Conservation (phyloP, 2,797 vertebrate species). For the Galagoides demidoff region DNA sequence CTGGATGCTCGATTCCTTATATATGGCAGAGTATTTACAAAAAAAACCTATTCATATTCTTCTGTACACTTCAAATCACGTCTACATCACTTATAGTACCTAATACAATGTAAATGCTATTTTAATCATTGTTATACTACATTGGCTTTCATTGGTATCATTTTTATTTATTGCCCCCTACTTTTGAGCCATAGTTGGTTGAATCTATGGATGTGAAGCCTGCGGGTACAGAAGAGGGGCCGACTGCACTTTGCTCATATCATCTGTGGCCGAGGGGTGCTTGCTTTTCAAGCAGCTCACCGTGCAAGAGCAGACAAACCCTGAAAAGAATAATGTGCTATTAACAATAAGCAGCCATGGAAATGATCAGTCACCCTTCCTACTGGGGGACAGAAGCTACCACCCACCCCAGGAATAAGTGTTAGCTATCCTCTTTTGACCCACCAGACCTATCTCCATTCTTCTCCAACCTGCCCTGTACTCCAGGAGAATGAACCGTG, state of each 20-base stretch:
- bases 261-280: not conserved
- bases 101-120: not conserved
- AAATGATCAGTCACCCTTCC: not conserved
- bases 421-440: not conserved
- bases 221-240: not conserved
- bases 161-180: not conserved
- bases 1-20: not conserved
- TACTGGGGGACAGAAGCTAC: not conserved
- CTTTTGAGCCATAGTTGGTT: not conserved
- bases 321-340: not conserved
- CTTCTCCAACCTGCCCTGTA: not conserved
- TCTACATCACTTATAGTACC: not conserved
- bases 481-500: not conserved
- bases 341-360: not conserved
- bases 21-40: not conserved
- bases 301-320: not conserved
- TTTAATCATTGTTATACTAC: not conserved
- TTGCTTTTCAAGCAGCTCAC: not conserved
- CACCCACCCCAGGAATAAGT: not conserved
- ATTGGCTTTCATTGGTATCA: not conserved
- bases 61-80: not conserved
- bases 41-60: not conserved
- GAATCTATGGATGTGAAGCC: not conserved
- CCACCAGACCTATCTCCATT: not conserved
- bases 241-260: not conserved